Evolutionary conservation across 2,797 vertebrate genomes (phyloP).

Genomic region (Brachyrhaphis roseni): DNA sequence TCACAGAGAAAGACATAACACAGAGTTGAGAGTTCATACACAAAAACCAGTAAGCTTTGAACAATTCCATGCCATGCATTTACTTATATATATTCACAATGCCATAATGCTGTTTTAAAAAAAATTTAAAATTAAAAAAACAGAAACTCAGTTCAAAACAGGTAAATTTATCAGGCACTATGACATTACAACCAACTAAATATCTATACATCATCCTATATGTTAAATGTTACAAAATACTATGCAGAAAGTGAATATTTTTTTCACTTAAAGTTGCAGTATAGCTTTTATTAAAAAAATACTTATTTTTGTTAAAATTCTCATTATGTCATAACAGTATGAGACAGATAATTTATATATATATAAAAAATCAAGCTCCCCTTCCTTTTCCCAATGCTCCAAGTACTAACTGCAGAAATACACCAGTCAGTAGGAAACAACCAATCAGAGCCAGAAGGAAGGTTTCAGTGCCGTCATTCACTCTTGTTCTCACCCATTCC

Average conservation of each 20-base stretch:
- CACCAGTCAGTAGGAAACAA: too few relatives aligned
- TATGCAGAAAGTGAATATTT: neutral
- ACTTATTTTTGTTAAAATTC: too few relatives aligned
- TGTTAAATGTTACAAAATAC: neutral
- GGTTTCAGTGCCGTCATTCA: too few relatives aligned
- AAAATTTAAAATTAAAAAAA: neutral
- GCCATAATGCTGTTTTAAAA: neutral
- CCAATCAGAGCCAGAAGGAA: too few relatives aligned
- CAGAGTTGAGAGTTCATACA: neutral
- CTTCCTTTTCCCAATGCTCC: too few relatives aligned
- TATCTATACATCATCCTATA: neutral
- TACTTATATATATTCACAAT: neutral
- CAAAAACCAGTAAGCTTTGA: neutral
- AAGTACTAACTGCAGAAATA: too few relatives aligned
- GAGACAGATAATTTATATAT: too few relatives aligned
- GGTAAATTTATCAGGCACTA: neutral
- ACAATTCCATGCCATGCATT: neutral
- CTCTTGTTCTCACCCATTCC: too few relatives aligned
- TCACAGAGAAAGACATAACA: neutral
- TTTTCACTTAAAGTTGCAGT: neutral
- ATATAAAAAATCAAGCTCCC: too few relatives aligned
- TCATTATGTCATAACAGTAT: too few relatives aligned
- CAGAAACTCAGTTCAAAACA: neutral
- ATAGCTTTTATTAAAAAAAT: too few relatives aligned
- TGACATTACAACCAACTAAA: neutral